Base-by-base conservation (phyloP, 2,888 invertebrate genomes). In the Anoplius nigerrimus region DNA sequence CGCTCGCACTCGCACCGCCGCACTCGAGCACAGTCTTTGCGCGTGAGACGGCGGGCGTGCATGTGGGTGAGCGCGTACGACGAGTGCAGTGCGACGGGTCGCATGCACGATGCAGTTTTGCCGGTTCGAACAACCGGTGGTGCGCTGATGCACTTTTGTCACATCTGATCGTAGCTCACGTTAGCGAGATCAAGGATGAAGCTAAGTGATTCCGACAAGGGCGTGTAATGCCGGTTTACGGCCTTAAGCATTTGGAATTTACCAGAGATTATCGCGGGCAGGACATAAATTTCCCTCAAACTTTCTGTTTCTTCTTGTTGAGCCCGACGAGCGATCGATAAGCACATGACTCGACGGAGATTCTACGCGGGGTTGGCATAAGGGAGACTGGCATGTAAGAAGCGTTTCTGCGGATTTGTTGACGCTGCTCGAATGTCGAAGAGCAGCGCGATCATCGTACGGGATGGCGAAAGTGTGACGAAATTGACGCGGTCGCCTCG, bases 401-500 rank as follows among this genome's bases (percentile, higher is more conserved):
- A 34, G 8, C 11, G 11, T 34, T 13, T 34, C 8, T 34, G 34
- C 8, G 11, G 11, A 11, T 34, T 34, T 11, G 34, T 34, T 34
- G 11, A 34, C 11, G 34, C 11, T n/a, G 11, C 34, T 34, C 11
- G 11, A 13, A 34, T 13, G 34, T 1, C 11, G 11, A 34, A 34
- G 34, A 13, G 11, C 34, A 13, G 34, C 6, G 11, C 11, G 11
- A 2, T 34, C 11, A 34, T 34, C 11, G 34, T 11, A 34, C 34
- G 6, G 34, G 11, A 34, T 34, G 1, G 69, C 74, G 74, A 71
- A 78, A 78, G 74, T 68, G 71, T 79, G 79, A 77, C 74, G 72
- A 66, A 72, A 79, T 79, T 74, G 74, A 79, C 77, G 74, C 68
- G 79, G 77, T 64, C 72, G 71, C 71, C 71, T 68, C 78, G 78